Base-by-base conservation (phyloP, 2,888 invertebrate genomes). In the Ariolimax columbianus region DNA sequence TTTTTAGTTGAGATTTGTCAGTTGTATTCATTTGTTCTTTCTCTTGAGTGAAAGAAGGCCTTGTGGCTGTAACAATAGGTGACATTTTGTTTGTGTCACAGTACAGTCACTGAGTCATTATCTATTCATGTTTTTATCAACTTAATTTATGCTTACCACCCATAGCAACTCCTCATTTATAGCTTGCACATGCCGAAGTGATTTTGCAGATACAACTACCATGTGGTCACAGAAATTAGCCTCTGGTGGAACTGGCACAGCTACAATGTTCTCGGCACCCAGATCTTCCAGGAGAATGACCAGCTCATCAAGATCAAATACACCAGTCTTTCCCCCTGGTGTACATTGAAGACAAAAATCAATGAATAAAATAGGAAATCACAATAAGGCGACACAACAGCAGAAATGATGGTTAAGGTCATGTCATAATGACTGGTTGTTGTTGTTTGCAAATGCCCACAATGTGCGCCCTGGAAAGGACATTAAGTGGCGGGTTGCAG, bases 271-370 rank as follows among this genome's bases (percentile, higher is more conserved):
- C 91, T 95, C 95, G 0, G 96, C 96, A 92, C 97, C 97, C 93
- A 98, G 97, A 91, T 96, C 95, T 88, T 95, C 95, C 47, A 99
- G 94, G 40, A 97, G 94, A 33, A 96, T 95, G 0, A 98, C 96
- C 77, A 98, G 94, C 88, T 98, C 97, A 92, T 97, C 97, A 73
- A 98, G 95, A 90, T 98, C 98, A 94, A 96, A 98, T 0, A 98
- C 98, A 51, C 98, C 98, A 88, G 94, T 95, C 86, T 95, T 91
- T 26, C 98, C 98, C 93, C 97, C 98, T 98, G 92, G 95, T 95
- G 87, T 78, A 89, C 55, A 23, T 23, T 17, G 23, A 7, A 51
- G n/a, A 38, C 33, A 47, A 47, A 55, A 23, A 55, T 55, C 3
- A 17, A 66, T n/a, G 11, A 51, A 33, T 30, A 66, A 3, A n/a